phyloP scores from a whole-genome alignment of 2,797 vertebrate genomes.

The Varecia variegata region DNA sequence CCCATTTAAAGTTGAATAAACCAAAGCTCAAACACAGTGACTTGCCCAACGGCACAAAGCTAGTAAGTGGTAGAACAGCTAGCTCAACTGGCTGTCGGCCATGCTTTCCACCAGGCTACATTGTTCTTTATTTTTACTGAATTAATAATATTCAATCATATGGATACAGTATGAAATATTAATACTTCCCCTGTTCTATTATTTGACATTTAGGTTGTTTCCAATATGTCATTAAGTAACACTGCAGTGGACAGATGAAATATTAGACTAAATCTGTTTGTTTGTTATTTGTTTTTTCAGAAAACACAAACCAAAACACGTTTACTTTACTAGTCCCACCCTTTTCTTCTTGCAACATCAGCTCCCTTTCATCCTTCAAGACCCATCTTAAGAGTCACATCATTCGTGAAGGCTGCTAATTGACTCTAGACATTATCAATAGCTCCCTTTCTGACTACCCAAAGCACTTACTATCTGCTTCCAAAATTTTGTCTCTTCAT shows the following conservation, averaged over 20 bases:
- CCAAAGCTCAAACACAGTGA: neutral
- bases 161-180: neutral
- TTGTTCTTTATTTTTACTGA: neutral
- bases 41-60: neutral
- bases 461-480: neutral
- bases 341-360: conserved; percentile 26
- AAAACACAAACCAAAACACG: conserved; percentile 26
- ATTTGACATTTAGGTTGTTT: neutral
- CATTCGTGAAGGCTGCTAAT: neutral
- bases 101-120: neutral
- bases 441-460: neutral
- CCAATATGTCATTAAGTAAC: neutral
- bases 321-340: neutral
- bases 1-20: neutral
- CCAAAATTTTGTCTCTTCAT: neutral
- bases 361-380: neutral
- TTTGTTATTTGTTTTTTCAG: neutral
- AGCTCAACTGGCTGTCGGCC: neutral
- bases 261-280: neutral
- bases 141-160: neutral
- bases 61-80: neutral
- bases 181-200: neutral
- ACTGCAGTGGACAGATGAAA: neutral
- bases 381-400: neutral
- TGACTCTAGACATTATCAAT: neutral